These are phyloP conservation scores for Pegoplata infirma DNA, from an alignment of 2,888 invertebrate species.

Conservation along the genomic window DNA sequence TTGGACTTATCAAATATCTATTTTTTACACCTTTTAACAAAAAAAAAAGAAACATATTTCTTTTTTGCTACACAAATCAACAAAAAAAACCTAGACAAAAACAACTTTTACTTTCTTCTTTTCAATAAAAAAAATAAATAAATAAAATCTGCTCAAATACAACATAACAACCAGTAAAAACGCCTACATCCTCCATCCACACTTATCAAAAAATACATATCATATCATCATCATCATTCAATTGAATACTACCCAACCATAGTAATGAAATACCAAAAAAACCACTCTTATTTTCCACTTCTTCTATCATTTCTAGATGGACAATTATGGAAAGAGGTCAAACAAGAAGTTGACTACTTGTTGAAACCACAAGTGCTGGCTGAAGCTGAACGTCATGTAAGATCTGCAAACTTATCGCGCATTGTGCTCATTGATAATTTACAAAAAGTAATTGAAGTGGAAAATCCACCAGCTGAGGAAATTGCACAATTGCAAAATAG, in stretches of 20 bases:
- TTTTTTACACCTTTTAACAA: slow-evolving; percentile 33
- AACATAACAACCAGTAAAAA: slow-evolving; percentile 13
- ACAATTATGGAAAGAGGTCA: slow-evolving; percentile 77
- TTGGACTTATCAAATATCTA: slow-evolving; percentile 16
- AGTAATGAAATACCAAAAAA: too few species aligned
- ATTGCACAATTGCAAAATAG: slow-evolving; percentile 85
- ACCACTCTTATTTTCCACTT: slow-evolving; percentile 26
- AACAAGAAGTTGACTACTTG: slow-evolving; percentile 83
- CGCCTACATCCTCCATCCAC: slow-evolving; percentile 49
- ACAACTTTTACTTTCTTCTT: slow-evolving; percentile 57
- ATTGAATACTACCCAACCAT: too few species aligned
- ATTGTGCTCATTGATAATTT: slow-evolving; percentile 88
- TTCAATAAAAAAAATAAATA: not conserved
- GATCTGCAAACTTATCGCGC: slow-evolving; percentile 82
- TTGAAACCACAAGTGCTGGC: slow-evolving; percentile 83
- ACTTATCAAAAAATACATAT: too few species aligned
- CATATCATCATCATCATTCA: too few species aligned
- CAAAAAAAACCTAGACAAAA: not conserved
- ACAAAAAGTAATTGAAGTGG: slow-evolving; percentile 87
- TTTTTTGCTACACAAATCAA: slow-evolving; percentile 4
- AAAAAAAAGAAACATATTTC: slow-evolving; percentile 4
- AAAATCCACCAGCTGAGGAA: slow-evolving; percentile 86
- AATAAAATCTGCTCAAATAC: slow-evolving; percentile 2
- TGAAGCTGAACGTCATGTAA: slow-evolving; percentile 82
- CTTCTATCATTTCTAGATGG: slow-evolving; percentile 68